phyloP scores from a whole-genome alignment of 2,113 vertebrate genomes.

The Donacobius atricapilla region DNA sequence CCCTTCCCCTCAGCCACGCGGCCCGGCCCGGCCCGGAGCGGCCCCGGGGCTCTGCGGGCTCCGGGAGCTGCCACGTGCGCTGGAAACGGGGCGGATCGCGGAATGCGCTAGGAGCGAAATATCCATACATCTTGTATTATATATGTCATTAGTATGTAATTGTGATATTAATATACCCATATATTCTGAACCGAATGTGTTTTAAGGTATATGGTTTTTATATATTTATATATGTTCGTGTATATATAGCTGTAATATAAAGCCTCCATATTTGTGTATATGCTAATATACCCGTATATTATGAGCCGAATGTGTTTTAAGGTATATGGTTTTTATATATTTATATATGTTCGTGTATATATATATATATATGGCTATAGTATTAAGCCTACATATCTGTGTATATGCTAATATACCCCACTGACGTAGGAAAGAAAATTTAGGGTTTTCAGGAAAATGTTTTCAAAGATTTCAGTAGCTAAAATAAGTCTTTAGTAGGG shows the following conservation, averaged over 20 bases:
- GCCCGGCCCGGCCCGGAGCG: accelerated
- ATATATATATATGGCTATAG: no score
- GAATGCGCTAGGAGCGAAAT: accelerated
- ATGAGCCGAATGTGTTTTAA: no score
- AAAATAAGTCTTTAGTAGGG: accelerated
- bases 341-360: no score
- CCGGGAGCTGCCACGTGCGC: background rate
- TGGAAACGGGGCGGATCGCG: accelerated
- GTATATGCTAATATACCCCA: background rate
- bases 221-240: no score
- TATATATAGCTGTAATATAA: background rate
- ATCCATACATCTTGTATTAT: accelerated
- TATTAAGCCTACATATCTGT: background rate
- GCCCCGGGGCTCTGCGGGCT: background rate
- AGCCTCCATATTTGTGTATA: accelerated
- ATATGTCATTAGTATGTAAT: accelerated
- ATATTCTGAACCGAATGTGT: no score
- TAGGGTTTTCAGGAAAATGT: no score
- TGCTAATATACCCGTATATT: background rate
- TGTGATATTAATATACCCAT: accelerated
- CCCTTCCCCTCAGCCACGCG: background rate
- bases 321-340: no score
- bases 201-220: no score
- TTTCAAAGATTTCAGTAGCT: background rate
- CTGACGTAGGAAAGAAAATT: accelerated